phyloP scores from a whole-genome alignment of 2,797 vertebrate genomes.

The Poecilia wingei region DNA sequence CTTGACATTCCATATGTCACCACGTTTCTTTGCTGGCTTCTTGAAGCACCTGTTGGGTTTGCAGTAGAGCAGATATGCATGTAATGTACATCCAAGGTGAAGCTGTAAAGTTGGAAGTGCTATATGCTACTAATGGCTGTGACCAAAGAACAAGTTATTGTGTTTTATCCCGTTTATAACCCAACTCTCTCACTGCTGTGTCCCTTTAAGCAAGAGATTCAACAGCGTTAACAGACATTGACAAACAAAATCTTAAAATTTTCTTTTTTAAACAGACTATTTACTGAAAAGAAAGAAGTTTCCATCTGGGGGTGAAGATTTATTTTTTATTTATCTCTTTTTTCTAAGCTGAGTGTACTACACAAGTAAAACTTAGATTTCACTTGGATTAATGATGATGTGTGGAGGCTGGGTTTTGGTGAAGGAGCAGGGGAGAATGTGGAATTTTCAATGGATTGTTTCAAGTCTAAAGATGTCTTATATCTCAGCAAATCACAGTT shows the following conservation, averaged over 20 bases:
- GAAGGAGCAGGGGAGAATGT: neutral
- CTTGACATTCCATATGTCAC: too few relatives aligned
- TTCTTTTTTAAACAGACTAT: neutral
- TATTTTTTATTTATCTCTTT: slow-evolving; percentile 29
- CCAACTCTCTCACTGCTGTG: neutral
- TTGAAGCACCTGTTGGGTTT: too few relatives aligned
- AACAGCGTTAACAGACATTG: neutral
- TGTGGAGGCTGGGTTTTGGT: neutral
- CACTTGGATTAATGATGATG: slow-evolving; percentile 43
- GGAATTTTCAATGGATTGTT: slow-evolving; percentile 18
- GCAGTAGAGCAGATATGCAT: too few relatives aligned
- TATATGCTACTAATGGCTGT: too few relatives aligned
- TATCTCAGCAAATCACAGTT: neutral
- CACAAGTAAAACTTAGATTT: slow-evolving; percentile 13
- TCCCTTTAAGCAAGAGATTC: neutral
- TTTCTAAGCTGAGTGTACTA: slow-evolving; percentile 29
- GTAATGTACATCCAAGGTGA: too few relatives aligned
- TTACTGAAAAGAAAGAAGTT: neutral
- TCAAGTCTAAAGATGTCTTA: neutral
- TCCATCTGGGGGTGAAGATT: neutral
- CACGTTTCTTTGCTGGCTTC: too few relatives aligned
- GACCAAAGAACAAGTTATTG: neutral
- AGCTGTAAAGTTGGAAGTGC: too few relatives aligned
- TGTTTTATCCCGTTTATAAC: neutral
- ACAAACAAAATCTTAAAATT: neutral